phyloP scores from a whole-genome alignment of 2,888 invertebrate genomes.

The Polymixis flavicincta region DNA sequence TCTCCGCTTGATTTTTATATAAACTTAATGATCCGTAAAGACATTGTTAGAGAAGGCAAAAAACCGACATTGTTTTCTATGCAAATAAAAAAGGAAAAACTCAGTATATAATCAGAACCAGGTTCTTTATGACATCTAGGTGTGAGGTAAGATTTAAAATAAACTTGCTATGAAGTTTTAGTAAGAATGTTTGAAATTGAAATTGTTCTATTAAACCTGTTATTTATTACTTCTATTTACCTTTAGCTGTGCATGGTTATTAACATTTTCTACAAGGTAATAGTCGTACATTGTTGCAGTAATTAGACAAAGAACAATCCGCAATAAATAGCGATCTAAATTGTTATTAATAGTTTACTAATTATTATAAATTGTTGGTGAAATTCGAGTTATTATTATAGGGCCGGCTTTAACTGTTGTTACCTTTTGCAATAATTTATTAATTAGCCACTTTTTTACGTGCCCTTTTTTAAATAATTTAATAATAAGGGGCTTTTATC shows the following conservation, averaged over 20 bases:
- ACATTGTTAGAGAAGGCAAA: constrained; percentile 7
- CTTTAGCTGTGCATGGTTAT: constrained; percentile 19
- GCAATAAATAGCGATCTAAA: constrained; percentile 47
- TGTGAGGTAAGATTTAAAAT: constrained; percentile 34
- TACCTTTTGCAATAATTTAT: constrained; percentile 28
- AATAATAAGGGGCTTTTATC: constrained; percentile 1
- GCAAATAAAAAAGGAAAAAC: constrained; percentile 17
- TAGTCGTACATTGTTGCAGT: constrained; percentile 39
- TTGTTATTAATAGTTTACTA: constrained; percentile 56
- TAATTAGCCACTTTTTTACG: constrained; percentile 10
- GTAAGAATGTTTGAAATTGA: constrained; percentile 36
- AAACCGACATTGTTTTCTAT: constrained; percentile 25
- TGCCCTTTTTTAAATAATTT: constrained; percentile 2
- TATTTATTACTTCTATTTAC: constrained; percentile 24
- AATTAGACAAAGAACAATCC: constrained; percentile 44
- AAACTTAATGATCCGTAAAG: constrained; percentile 17
- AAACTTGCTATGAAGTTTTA: constrained; percentile 20
- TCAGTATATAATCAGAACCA: constrained; percentile 18
- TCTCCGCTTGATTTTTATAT: not conserved
- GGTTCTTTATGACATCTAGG: constrained; percentile 35
- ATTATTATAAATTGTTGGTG: constrained; percentile 57
- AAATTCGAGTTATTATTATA: constrained; percentile 27
- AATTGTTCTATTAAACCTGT: constrained; percentile 40
- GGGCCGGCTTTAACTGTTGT: constrained; percentile 4
- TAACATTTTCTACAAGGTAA: constrained; percentile 35